Evolutionary conservation across 2,888 invertebrate genomes (phyloP).

Genomic region (Parnassius orleans): DNA sequence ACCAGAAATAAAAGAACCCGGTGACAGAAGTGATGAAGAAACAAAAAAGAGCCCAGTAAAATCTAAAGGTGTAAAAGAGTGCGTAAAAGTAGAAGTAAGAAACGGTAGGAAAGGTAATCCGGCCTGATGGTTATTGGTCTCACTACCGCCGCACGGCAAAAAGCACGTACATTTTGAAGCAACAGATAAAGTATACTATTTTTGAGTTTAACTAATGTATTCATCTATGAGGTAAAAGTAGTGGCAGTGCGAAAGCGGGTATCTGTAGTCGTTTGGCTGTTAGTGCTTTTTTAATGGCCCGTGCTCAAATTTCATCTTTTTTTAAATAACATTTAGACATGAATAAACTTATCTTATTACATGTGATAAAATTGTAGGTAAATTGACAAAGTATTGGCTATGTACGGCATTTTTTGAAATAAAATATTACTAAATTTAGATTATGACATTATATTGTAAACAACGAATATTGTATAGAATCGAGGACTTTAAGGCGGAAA

Average conservation of each 20-base stretch:
- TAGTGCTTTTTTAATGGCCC: constrained; percentile 26
- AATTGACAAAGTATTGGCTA: constrained; percentile 3
- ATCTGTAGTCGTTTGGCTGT: constrained; percentile 24
- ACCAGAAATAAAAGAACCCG: constrained; percentile 66
- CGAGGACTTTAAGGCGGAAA: constrained; percentile 7
- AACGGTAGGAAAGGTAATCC: constrained; percentile 41
- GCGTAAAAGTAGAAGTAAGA: constrained; percentile 39
- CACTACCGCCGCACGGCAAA: constrained; percentile 62
- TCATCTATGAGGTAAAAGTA: neutral
- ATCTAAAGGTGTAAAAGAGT: constrained; percentile 36
- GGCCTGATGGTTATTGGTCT: constrained; percentile 72
- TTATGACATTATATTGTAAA: constrained; percentile 19
- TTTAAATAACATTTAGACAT: constrained; percentile 1
- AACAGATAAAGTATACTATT: constrained; percentile 69
- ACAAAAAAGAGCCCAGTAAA: constrained; percentile 34
- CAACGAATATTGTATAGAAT: constrained; percentile 35
- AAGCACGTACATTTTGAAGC: constrained; percentile 77
- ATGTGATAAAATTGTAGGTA: constrained; percentile 28
- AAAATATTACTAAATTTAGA: neutral
- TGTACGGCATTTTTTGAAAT: constrained; percentile 12
- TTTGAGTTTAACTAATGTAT: constrained; percentile 39
- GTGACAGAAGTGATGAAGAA: constrained; percentile 38
- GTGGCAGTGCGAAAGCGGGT: neutral
- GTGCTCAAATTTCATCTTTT: constrained; percentile 23
- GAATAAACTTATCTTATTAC: neutral